Conservation (phyloP, 2,888 invertebrate genomes). For the Polydrusus tereticollis region DNA sequence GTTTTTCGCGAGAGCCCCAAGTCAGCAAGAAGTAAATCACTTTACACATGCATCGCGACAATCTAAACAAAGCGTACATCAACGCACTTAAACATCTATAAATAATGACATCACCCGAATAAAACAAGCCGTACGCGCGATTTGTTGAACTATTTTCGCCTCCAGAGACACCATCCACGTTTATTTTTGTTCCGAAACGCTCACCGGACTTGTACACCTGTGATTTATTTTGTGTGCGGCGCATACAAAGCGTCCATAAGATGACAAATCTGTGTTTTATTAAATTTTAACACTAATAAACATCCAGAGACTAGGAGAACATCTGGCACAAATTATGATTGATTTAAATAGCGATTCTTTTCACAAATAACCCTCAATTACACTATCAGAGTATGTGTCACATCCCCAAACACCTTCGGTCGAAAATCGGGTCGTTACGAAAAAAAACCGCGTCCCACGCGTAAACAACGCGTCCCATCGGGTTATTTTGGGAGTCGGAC, state of each 20-base stretch:
- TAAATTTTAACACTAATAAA: no score
- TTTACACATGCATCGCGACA: no score
- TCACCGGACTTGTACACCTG: constrained; percentile 20
- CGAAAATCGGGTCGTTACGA: background rate
- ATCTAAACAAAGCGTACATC: background rate
- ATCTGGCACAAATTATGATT: no score
- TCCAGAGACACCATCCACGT: constrained; percentile 19
- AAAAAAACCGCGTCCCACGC: constrained; percentile 30
- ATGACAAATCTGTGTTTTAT: no score
- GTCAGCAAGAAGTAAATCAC: no score
- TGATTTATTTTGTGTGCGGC: constrained; percentile 16
- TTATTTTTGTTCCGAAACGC: constrained; percentile 23
- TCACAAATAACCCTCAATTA: no score
- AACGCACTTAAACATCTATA: constrained; percentile 2
- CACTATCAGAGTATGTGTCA: background rate
- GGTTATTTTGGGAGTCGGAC: constrained; percentile 17
- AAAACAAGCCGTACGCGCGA: constrained; percentile 4
- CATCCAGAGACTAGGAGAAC: no score
- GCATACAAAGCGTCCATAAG: no score
- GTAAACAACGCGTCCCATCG: constrained; percentile 27
- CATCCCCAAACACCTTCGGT: background rate
- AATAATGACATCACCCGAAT: constrained; percentile 4
- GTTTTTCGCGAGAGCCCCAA: no score
- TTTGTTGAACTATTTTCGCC: constrained; percentile 19
- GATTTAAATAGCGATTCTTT: no score